These are phyloP conservation scores for Molorchus minor DNA, from an alignment of 2,888 invertebrate species.

Conservation along the genomic window DNA sequence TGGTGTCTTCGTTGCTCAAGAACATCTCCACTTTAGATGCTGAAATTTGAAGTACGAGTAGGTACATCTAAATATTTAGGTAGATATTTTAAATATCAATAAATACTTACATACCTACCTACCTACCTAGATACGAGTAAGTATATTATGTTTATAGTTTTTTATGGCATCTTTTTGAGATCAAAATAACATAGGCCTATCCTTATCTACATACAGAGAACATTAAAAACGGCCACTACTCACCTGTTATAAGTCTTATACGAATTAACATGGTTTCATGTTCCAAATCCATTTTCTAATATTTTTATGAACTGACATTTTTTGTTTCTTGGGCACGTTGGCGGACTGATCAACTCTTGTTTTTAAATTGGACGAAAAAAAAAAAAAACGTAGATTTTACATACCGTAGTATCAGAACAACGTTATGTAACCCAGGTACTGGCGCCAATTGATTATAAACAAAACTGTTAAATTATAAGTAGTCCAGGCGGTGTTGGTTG, in stretches of 20 bases:
- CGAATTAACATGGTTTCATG: slow-evolving; percentile 84
- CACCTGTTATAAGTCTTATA: slow-evolving; percentile 87
- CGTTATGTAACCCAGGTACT: slow-evolving; percentile 74
- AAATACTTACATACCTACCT: too few relatives aligned
- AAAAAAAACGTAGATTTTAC: too few relatives aligned
- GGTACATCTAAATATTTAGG: too few relatives aligned
- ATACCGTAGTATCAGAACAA: slow-evolving; percentile 82
- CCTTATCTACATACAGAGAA: too few relatives aligned
- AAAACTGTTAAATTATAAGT: slow-evolving; percentile 52
- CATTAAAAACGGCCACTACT: too few relatives aligned
- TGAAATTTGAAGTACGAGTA: slow-evolving; percentile 43
- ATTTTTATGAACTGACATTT: too few relatives aligned
- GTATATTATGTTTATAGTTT: too few relatives aligned
- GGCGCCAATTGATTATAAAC: slow-evolving; percentile 55
- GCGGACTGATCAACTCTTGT: slow-evolving; percentile 86
- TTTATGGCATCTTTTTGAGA: too few relatives aligned
- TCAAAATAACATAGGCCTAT: too few relatives aligned
- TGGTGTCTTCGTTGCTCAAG: slow-evolving; percentile 58
- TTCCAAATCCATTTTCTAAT: slow-evolving; percentile 84
- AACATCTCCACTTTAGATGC: slow-evolving; percentile 60
- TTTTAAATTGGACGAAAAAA: slow-evolving; percentile 80
- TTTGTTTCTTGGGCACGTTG: slow-evolving; percentile 76
- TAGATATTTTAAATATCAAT: too few relatives aligned
- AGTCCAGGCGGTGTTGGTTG: slow-evolving; percentile 59
- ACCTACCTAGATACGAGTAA: too few relatives aligned